phyloP scores from a whole-genome alignment of 53 echinoderm and acorn worm genomes.

The Holothuria scabra region DNA sequence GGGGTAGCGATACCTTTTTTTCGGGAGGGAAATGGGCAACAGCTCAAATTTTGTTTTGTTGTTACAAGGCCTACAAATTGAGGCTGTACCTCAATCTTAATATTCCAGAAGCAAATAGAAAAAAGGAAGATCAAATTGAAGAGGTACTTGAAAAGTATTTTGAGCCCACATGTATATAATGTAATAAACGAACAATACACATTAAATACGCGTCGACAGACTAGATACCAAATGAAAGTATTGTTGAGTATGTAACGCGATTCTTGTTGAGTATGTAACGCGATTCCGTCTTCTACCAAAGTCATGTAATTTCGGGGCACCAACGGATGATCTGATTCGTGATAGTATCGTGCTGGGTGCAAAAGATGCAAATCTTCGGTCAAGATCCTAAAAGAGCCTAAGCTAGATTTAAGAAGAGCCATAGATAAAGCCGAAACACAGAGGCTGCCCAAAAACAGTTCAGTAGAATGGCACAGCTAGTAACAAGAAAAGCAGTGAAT shows the following conservation, averaged over 20 bases:
- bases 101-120: too few species aligned
- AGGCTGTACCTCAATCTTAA: too few species aligned
- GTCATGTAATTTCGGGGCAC: constrained; percentile 50
- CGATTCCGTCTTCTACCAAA: too few species aligned
- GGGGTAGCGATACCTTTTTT: too few species aligned
- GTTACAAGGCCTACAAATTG: too few species aligned
- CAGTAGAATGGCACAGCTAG: not conserved
- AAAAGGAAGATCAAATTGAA: constrained; percentile 28
- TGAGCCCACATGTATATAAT: constrained; percentile 56
- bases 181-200: constrained; percentile 51
- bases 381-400: constrained; percentile 31
- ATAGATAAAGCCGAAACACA: constrained; percentile 31
- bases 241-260: constrained; percentile 48
- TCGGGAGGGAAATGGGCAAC: too few species aligned
- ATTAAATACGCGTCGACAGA: constrained; percentile 55
- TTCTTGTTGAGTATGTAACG: too few species aligned
- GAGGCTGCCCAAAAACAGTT: constrained; percentile 45
- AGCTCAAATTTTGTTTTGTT: too few species aligned
- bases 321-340: constrained; percentile 48
- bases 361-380: constrained; percentile 30
- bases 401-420: constrained; percentile 43
- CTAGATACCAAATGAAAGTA: constrained; percentile 42
- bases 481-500: not conserved
- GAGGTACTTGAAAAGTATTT: constrained; percentile 51
- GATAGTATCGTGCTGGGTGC: constrained; percentile 49